Base-by-base conservation (phyloP, 2,888 invertebrate species). In the Amphipoea lucens region DNA sequence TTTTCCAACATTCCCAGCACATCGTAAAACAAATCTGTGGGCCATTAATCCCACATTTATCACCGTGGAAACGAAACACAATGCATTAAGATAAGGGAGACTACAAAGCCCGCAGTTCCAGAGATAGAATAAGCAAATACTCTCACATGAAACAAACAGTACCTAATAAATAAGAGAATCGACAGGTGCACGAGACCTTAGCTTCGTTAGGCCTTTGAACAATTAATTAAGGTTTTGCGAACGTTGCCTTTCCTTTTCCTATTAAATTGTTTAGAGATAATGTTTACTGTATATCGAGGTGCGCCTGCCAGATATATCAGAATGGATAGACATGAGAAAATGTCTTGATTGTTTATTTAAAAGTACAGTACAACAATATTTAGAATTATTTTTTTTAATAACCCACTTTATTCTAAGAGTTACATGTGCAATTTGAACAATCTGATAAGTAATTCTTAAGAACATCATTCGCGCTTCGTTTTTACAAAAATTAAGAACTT, bases 131-230 rank as follows among this genome's bases (percentile, higher is more conserved):
- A 87, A 79, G 77, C 78, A 79, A 76, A 86, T 87, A 88, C 89
- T 90, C 89, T 90, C 89, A 89, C 90, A 88, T 85, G 86, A 84
- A 89, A 87, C 88, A 90, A 93, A 91, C 87, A 91, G 91, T 89
- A 40, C n/a, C 71, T 63, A 91, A 93, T 94, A 94, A 94, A 94
- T 94, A 93, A 93, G 85, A 71, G 81, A 87, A 91, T 91, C 90
- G 94, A 93, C 94, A 93, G 94, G 92, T 93, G 92, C 87, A 86
- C 88, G 87, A 90, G 90, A 88, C 91, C 90, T 90, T 88, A 86
- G 89, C 92, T 92, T 93, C 92, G 92, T 93, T 93, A 94, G 89
- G 88, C 88, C 86, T 89, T 83, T 85, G 88, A 82, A 80, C 84
- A 90, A 89, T 92, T 94, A 94, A 94, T 94, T 94, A 94, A 92